Conservation (phyloP, 2,888 invertebrate genomes). For the Trichogramma evanescens region DNA sequence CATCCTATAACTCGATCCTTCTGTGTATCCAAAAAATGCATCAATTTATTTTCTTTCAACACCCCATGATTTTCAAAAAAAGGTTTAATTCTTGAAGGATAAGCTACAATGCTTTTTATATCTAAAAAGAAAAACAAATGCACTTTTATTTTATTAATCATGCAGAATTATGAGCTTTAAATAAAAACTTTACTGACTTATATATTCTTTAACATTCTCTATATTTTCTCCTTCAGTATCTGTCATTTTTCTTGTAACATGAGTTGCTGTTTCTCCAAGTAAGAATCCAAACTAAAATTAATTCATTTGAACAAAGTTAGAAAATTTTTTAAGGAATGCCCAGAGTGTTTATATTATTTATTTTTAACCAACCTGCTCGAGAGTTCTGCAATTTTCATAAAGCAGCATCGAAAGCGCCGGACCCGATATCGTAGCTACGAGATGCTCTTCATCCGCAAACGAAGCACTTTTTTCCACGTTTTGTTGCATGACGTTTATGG, state of each 20-base stretch:
- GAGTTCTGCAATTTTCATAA: conserved; percentile 59
- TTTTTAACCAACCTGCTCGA: conserved; percentile 52
- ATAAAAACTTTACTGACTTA: conserved; percentile 42
- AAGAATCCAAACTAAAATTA: conserved; percentile 55
- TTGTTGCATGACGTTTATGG: not conserved
- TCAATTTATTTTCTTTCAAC: conserved; percentile 53
- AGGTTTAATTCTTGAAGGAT: conserved; percentile 50
- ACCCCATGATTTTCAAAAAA: conserved; percentile 56
- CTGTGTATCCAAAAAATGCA: conserved; percentile 50
- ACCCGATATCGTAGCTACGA: conserved; percentile 49
- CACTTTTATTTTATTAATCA: not conserved
- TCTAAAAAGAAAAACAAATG: conserved; percentile 34
- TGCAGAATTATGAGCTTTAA: not conserved
- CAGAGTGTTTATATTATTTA: not conserved
- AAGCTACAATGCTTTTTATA: conserved; percentile 56
- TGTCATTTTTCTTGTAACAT: conserved; percentile 62
- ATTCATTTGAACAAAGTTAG: not conserved
- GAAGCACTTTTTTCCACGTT: conserved; percentile 32
- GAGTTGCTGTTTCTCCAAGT: conserved; percentile 58
- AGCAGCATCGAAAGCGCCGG: conserved; percentile 62
- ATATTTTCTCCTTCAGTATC: conserved; percentile 58
- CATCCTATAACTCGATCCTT: conserved; percentile 60
- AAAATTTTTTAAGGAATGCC: not conserved
- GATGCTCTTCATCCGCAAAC: conserved; percentile 28
- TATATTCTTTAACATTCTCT: conserved; percentile 55